Evolutionary conservation across 1,140 invertebrate genomes (phyloP), one percentile per base, ranked within the genome.

Genomic region (Papilio glaucus): DNA sequence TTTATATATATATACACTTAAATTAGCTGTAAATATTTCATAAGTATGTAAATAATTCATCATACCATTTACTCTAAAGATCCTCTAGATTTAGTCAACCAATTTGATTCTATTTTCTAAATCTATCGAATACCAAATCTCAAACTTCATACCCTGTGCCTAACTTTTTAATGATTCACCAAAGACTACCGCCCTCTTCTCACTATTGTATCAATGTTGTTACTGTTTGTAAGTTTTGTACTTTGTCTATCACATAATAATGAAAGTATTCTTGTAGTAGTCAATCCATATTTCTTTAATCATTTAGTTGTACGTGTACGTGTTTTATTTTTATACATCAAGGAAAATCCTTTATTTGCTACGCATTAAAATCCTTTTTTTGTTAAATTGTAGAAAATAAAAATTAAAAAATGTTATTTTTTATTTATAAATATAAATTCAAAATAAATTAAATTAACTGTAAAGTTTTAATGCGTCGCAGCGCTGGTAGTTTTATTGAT

Each of bases 171-270:
- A 76, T 75, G 72, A 82, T 80, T 78, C 85, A 87, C 87, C 81
- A 79, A 86, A 83, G 78, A 83, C 86, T 91, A 86, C 88, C 90
- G 89, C 88, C 89, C 88, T 87, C 83, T 86, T 91, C 85, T 91
- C 85, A 91, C 90, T 92, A 92, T 90, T 92, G 90, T 92, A 88
- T 90, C 89, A 90, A 91, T 92, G 90, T 92, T 87, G 88, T 88
- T 74, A 75, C 75, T 80, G 75, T 79, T 77, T 76, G 26, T 57
- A 75, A 71, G 73, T 72, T 80, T 76, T 76, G 61, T 75, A 75
- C 73, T 67, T 45, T 72, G 9, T 60, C 57, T 77, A 71, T 37
- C 75, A 69, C 65, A 68, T 74, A 72, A 68, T 74, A 72, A 71
- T 67, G 38, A 73, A 24, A 77, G 13, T 72, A 68, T n/a, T n/a